Percentiles rank a stretch among this genome's conserved stretches.
Evolutionary conservation across 2,113 vertebrate genomes (phyloP).

Genomic region (Cranoglanis bouderius): DNA sequence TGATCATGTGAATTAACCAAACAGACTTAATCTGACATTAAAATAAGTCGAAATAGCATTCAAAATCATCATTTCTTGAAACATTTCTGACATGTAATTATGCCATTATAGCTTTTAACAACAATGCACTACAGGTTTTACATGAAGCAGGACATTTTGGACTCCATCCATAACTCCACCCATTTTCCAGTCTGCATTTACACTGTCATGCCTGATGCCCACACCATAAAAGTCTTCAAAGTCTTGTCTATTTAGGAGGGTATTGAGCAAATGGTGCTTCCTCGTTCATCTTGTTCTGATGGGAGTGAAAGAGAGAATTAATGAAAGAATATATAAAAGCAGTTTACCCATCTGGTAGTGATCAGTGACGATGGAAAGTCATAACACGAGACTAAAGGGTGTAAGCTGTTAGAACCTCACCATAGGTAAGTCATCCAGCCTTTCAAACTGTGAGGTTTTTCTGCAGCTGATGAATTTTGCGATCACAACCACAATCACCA

Average conservation of each 20-base stretch:
- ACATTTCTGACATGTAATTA: neutral
- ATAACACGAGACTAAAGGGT: neutral
- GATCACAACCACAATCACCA: constrained; percentile 31
- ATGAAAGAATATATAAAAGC: neutral
- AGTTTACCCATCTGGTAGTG: neutral
- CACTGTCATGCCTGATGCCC: neutral
- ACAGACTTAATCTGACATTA: neutral
- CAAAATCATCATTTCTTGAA: neutral
- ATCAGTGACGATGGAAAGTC: neutral
- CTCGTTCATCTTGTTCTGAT: constrained; percentile 45
- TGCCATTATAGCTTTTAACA: neutral
- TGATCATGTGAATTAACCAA: neutral
- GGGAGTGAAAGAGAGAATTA: neutral
- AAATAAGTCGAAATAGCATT: neutral
- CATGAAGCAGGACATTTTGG: neutral
- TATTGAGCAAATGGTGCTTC: constrained; percentile 45
- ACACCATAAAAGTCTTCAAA: neutral
- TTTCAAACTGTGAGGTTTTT: constrained; percentile 34
- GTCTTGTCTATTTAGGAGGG: constrained; percentile 34
- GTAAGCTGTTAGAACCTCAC: constrained; percentile 31
- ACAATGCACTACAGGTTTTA: neutral
- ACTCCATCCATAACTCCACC: neutral
- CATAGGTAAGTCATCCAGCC: constrained; percentile 49
- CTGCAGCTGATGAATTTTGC: constrained; percentile 29
- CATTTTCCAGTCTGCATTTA: neutral